These are phyloP conservation scores for Diadumene lineata DNA, from an alignment of 92 coral and sea anemone species.

Conservation along the genomic window DNA sequence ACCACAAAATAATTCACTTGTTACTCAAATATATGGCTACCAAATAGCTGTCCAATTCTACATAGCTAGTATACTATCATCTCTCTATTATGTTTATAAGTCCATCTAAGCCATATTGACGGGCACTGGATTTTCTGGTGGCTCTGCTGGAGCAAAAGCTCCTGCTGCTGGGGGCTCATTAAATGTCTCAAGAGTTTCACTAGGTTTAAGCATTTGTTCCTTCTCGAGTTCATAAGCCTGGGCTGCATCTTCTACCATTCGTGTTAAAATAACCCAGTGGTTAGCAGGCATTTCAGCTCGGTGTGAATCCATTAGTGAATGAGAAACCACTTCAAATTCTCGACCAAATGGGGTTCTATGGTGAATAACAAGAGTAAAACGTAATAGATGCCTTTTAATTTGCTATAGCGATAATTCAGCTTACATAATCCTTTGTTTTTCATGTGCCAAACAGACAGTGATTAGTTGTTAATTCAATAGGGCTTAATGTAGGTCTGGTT, in stretches of 20 bases:
- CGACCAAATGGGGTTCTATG: slow-evolving; percentile 96
- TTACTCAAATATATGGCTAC: not conserved
- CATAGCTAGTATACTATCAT: too few species aligned
- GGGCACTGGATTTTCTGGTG: slow-evolving; percentile 17
- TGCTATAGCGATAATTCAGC: not conserved
- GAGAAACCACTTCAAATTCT: slow-evolving; percentile 86
- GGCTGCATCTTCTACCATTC: slow-evolving; percentile 76
- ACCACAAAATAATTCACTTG: not conserved
- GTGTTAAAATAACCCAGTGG: slow-evolving; percentile 87
- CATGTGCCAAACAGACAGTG: too few species aligned
- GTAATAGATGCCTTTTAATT: not conserved
- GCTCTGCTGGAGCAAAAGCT: not conserved
- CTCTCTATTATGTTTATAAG: not conserved
- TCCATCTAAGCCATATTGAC: slow-evolving; percentile 1
- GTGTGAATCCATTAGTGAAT: slow-evolving; percentile 87
- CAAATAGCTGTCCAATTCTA: too few species aligned
- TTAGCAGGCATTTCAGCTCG: slow-evolving; percentile 90
- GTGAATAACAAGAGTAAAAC: not conserved
- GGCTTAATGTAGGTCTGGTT: too few species aligned
- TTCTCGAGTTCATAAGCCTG: slow-evolving; percentile 61
- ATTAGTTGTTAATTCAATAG: too few species aligned
- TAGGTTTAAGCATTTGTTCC: slow-evolving; percentile 65
- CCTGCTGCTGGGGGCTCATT: slow-evolving; percentile 40
- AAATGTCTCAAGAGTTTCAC: slow-evolving; percentile 30
- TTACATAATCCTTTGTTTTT: too few species aligned